phyloP scores from a whole-genome alignment of 2,797 vertebrate species.

The Schizopygopsis pylzovi region DNA sequence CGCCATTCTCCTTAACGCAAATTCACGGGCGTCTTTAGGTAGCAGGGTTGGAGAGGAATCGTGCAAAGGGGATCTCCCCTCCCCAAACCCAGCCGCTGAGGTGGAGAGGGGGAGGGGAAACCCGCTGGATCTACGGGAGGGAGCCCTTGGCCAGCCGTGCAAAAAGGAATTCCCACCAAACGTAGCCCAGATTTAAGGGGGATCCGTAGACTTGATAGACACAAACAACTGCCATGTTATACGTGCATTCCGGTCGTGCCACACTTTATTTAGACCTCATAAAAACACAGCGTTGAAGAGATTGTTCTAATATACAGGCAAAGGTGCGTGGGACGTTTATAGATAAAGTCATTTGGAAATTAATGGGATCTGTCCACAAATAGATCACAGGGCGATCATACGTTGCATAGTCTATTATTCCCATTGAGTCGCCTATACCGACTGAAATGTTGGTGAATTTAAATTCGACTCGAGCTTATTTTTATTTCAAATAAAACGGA shows the following conservation, averaged over 20 bases:
- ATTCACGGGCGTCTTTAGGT: constrained; percentile 71
- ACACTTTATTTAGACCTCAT: constrained; percentile 19
- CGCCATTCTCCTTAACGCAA: constrained; percentile 58
- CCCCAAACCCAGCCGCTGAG: constrained; percentile 60
- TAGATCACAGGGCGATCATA: background rate
- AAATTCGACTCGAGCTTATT: background rate
- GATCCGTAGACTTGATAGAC: constrained; percentile 67
- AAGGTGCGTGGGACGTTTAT: background rate
- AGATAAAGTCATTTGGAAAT: background rate
- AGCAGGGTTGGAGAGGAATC: constrained; percentile 77
- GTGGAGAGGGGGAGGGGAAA: constrained; percentile 71
- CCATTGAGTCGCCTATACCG: background rate
- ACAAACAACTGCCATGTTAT: constrained; percentile 55
- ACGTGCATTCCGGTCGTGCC: constrained; percentile 11
- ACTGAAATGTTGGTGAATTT: background rate
- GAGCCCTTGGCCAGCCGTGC: constrained; percentile 72
- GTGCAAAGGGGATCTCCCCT: constrained; percentile 70
- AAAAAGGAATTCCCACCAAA: constrained; percentile 77
- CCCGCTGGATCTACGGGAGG: constrained; percentile 78
- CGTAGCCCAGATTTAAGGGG: constrained; percentile 69
- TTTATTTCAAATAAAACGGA: background rate
- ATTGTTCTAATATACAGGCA: background rate
- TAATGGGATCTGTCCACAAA: background rate
- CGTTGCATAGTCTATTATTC: background rate
- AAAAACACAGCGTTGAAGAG: constrained; percentile 10